These are phyloP conservation scores for Protonibea diacanthus DNA, from an alignment of 2,797 vertebrate genomes.

Conservation along the genomic window DNA sequence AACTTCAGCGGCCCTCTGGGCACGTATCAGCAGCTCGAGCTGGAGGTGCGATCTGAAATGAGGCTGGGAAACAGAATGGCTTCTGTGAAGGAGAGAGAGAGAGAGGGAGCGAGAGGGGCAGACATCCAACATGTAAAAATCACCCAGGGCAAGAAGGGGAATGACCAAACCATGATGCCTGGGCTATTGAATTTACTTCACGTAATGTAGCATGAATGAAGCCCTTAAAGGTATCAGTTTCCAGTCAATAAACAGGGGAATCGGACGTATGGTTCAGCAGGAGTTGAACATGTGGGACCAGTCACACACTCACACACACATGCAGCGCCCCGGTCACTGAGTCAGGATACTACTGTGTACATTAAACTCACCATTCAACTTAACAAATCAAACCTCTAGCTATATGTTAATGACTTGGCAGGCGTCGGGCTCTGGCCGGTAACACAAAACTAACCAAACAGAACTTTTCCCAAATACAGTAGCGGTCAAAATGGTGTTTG, in stretches of 20 bases:
- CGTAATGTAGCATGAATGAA: slow-evolving; percentile 82
- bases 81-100: slow-evolving; percentile 40
- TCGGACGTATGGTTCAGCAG: slow-evolving; percentile 72
- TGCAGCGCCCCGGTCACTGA: slow-evolving; percentile 52
- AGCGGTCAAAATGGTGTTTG: slow-evolving; percentile 68
- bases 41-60: slow-evolving; percentile 58
- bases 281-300: slow-evolving; percentile 81
- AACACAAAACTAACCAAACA: slow-evolving; percentile 74
- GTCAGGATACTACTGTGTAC: slow-evolving; percentile 64
- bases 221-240: slow-evolving; percentile 79
- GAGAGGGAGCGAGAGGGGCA: slow-evolving; percentile 4
- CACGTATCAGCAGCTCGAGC: slow-evolving; percentile 11
- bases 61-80: slow-evolving; percentile 55
- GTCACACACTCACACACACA: slow-evolving; percentile 48
- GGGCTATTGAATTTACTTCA: slow-evolving; percentile 71
- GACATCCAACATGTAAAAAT: slow-evolving; percentile 66
- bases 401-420: slow-evolving; percentile 51
- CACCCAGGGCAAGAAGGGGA: slow-evolving; percentile 62
- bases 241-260: slow-evolving; percentile 81
- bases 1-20: slow-evolving; percentile 61
- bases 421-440: slow-evolving; percentile 29
- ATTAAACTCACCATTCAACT: slow-evolving; percentile 54
- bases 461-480: slow-evolving; percentile 59
- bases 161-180: slow-evolving; percentile 57
- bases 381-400: slow-evolving; percentile 64